Conservation (phyloP, 2,797 vertebrate species). For the Carapus acus region DNA sequence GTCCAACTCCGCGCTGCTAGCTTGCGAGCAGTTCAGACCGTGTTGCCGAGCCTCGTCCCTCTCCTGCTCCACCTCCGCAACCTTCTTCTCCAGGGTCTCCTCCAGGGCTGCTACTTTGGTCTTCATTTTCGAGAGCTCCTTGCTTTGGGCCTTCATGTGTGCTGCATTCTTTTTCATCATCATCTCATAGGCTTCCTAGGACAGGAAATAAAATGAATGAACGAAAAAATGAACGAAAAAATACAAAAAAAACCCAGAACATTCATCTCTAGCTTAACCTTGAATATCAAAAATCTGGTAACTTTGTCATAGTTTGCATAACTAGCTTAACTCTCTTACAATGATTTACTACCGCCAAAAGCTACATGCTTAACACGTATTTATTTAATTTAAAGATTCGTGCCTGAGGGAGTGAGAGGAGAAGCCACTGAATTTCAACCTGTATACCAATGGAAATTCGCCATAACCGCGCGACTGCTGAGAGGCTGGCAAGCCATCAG, state of each 20-base stretch:
- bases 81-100: slow-evolving; percentile 55
- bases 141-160: slow-evolving; percentile 70
- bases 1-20: slow-evolving; percentile 64
- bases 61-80: slow-evolving; percentile 58
- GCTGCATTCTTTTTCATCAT: slow-evolving; percentile 72
- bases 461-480: slow-evolving; percentile 68
- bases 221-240: too few relatives aligned
- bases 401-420: slow-evolving; percentile 42
- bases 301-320: slow-evolving; percentile 27
- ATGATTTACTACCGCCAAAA: slow-evolving; percentile 53
- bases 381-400: slow-evolving; percentile 58
- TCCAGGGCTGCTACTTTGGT: slow-evolving; percentile 70
- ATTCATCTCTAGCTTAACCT: neutral
- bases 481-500: slow-evolving; percentile 63
- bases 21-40: slow-evolving; percentile 54
- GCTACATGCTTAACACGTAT: slow-evolving; percentile 53
- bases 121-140: slow-evolving; percentile 66
- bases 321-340: slow-evolving; percentile 31
- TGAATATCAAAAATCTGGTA: slow-evolving; percentile 21
- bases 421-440: slow-evolving; percentile 61
- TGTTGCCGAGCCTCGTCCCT: slow-evolving; percentile 45
- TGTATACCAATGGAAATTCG: slow-evolving; percentile 66
- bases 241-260: too few relatives aligned
- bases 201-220: slow-evolving; percentile 21
- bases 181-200: slow-evolving; percentile 74